Conservation (phyloP, 2,113 vertebrate genomes). For the Laterallus jamaicensis region DNA sequence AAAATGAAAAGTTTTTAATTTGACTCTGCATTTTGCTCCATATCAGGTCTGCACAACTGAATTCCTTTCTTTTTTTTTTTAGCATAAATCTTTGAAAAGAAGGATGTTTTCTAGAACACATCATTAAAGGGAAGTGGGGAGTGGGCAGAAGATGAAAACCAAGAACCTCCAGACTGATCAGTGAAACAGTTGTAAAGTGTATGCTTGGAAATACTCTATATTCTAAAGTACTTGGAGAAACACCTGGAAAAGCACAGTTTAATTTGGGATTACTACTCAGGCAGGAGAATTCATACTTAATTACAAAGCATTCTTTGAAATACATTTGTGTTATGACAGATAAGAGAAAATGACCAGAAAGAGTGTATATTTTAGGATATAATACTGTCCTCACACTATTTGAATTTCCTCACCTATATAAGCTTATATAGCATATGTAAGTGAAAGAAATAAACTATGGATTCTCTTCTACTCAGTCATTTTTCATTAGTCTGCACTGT, state of each 20-base stretch:
- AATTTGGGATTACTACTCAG: constrained; percentile 29
- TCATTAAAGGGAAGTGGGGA: not conserved
- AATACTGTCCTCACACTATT: not conserved
- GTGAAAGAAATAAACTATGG: not conserved
- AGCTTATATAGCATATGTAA: not conserved
- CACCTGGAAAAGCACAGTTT: constrained; percentile 13
- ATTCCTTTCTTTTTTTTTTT: not conserved
- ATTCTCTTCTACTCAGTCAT: not conserved
- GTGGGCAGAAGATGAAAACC: not conserved
- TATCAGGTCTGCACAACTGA: not conserved
- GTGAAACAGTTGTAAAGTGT: not conserved
- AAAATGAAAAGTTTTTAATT: not conserved
- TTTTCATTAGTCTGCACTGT: not conserved
- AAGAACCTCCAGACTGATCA: not conserved
- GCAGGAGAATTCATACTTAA: not conserved
- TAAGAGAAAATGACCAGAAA: not conserved
- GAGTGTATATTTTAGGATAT: not conserved
- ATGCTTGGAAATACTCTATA: not conserved
- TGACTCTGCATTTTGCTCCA: not conserved
- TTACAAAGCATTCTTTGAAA: constrained; percentile 10
- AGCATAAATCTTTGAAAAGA: not conserved
- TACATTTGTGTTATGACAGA: not conserved
- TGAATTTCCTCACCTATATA: not conserved
- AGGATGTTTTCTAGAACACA: not conserved
- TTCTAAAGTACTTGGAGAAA: not conserved